A percentile compares a stretch with the other conserved stretches of the same genome.
phyloP scores from a whole-genome alignment of 2,888 invertebrate genomes.

The Epinotia brunnichana region DNA sequence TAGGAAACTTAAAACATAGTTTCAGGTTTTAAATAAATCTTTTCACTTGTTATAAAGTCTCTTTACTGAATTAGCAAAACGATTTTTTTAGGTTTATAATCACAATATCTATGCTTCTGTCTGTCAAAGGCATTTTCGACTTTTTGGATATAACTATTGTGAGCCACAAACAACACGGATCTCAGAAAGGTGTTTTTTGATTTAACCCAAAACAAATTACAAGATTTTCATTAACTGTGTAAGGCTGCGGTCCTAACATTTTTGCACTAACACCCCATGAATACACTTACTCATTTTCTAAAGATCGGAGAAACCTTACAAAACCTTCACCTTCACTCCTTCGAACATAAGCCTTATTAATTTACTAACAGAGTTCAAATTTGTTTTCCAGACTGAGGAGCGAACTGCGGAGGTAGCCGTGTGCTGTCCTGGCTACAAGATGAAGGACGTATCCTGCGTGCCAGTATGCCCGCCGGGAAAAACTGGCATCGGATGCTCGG shows the following conservation, averaged over 20 bases:
- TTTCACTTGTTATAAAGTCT: too few relatives aligned
- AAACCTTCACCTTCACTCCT: not conserved
- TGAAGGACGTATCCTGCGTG: constrained; percentile 85
- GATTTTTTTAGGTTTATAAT: too few relatives aligned
- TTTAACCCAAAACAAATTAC: too few relatives aligned
- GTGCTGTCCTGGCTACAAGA: constrained; percentile 90
- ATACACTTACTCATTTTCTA: not conserved
- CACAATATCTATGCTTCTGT: too few relatives aligned
- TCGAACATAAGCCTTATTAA: not conserved
- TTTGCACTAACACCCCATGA: not conserved
- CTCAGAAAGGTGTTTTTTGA: too few relatives aligned
- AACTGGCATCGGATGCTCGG: constrained; percentile 84
- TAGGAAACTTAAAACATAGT: too few relatives aligned
- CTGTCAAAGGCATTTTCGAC: too few relatives aligned
- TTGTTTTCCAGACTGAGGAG: constrained; percentile 85
- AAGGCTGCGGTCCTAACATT: not conserved
- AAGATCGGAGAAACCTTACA: not conserved
- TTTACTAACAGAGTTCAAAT: not conserved
- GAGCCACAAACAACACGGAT: too few relatives aligned
- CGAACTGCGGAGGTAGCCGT: constrained; percentile 86
- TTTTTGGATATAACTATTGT: too few relatives aligned
- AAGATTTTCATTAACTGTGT: too few relatives aligned
- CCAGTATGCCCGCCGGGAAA: constrained; percentile 86
- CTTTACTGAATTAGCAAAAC: too few relatives aligned
- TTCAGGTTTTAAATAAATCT: too few relatives aligned